Conservation (phyloP, 2,888 invertebrate genomes). For the Odiellus spinosus region DNA sequence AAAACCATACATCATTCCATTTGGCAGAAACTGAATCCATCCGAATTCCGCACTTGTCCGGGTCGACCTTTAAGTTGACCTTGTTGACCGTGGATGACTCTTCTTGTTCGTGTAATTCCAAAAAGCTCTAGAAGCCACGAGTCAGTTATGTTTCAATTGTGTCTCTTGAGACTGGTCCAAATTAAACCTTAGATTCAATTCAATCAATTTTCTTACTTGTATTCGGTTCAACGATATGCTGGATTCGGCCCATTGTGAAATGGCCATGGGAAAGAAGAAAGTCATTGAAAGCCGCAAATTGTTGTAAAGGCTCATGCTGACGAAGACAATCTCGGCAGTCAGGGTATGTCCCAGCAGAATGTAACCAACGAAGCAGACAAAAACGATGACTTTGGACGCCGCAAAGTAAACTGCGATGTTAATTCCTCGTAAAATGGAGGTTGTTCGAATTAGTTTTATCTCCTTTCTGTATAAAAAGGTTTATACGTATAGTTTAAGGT, state of each 20-base stretch:
- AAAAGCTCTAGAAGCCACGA: constrained; percentile 29
- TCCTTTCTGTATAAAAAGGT: constrained; percentile 41
- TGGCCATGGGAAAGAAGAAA: constrained; percentile 68
- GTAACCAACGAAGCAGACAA: constrained; percentile 59
- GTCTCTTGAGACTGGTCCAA: too few relatives aligned
- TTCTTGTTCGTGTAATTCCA: constrained; percentile 31
- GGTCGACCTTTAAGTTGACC: constrained; percentile 10
- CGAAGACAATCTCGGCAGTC: constrained; percentile 57
- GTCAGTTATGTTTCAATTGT: neutral
- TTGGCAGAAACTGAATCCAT: constrained; percentile 16
- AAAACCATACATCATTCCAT: neutral
- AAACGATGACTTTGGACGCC: constrained; percentile 65
- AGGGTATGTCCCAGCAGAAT: constrained; percentile 45
- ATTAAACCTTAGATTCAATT: too few relatives aligned
- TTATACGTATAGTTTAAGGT: too few relatives aligned
- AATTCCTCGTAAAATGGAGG: constrained; percentile 44
- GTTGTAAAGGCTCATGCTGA: constrained; percentile 72
- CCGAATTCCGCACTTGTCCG: constrained; percentile 16
- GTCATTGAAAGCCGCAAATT: constrained; percentile 59
- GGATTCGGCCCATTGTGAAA: constrained; percentile 61
- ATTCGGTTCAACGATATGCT: constrained; percentile 54
- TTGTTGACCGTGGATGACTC: constrained; percentile 14
- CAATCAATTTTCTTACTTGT: constrained; percentile 31
- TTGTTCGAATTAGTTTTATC: constrained; percentile 44
- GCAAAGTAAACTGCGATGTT: constrained; percentile 45